Evolutionary conservation across 2,797 vertebrate genomes (phyloP), one percentile per base, ranked within the genome.

Genomic region (Alfaro cultratus): DNA sequence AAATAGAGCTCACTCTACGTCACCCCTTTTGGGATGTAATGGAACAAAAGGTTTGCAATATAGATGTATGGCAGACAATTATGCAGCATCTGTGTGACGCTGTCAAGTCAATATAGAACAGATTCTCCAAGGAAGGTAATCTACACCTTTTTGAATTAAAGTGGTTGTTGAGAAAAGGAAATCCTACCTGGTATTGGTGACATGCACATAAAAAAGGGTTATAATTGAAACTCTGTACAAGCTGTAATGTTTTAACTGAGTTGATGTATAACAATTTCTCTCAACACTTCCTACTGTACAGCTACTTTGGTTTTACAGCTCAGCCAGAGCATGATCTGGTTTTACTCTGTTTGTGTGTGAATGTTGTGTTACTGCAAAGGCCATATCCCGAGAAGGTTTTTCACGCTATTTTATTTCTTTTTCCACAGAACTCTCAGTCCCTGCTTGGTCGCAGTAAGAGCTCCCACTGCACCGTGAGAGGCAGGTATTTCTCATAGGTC

Each of bases 401-500:
- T 43, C 5, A 45, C 41, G 8, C 26, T 5, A 41, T 21, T 39
- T 39, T 68, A 68, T 26, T 26, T 68, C 64, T 67, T 67, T 36
- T 64, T 10, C 16, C 34, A 13, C 21, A 53, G 47, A 23, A 34
- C 6, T 23, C 23, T n/a, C 41, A 15, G 67, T 43, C 39, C 13
- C 23, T 43, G 41, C 39, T 7, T 26, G 5, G 21, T 43, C 11
- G 31, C 62, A 49, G 8, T 39, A 16, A 47, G 34, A 55, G 53
- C n/a, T 15, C 43, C 62, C 51, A 29, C 77, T 67, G 15, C 68
- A 16, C 45, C 11, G 29, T 2, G 9, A n/a, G 53, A 39, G 21
- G 47, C 15, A 21, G 41, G 43, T 43, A 60, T 68, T 77, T 74
- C 79, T 90, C 64, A 88, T 85, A 85, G 60, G 43, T 29, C 2